phyloP scores from a whole-genome alignment of 2,888 invertebrate species.

The Agriopis leucophaearia region DNA sequence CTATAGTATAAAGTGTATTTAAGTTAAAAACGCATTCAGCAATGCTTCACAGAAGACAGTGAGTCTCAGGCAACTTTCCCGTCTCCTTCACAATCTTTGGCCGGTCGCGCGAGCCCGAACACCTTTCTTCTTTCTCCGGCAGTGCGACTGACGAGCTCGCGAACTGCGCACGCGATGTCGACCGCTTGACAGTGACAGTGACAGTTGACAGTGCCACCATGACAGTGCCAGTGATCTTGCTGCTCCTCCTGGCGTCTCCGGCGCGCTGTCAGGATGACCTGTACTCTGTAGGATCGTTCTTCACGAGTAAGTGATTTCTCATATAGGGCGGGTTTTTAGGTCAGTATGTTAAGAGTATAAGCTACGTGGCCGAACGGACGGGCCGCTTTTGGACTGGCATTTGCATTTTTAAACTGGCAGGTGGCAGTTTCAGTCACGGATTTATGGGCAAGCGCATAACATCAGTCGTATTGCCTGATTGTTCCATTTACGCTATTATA shows the following conservation, averaged over 20 bases:
- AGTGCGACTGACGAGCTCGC: constrained; percentile 63
- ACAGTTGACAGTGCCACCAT: constrained; percentile 71
- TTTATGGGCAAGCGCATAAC: constrained; percentile 5
- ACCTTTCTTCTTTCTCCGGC: constrained; percentile 73
- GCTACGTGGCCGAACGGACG: constrained; percentile 28
- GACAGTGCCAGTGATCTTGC: constrained; percentile 63
- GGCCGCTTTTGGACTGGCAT: constrained; percentile 6
- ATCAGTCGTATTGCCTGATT: constrained; percentile 2
- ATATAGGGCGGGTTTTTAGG: constrained; percentile 31
- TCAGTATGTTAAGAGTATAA: constrained; percentile 37
- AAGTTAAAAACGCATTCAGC: not conserved
- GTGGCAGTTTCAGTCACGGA: constrained; percentile 18
- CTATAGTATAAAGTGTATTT: not conserved
- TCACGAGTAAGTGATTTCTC: constrained; percentile 89
- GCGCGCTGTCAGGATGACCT: constrained; percentile 89
- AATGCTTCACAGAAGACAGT: constrained; percentile 14
- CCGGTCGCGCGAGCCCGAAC: constrained; percentile 48
- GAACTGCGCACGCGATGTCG: constrained; percentile 69
- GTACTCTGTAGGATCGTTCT: constrained; percentile 91
- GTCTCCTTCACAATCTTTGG: constrained; percentile 42
- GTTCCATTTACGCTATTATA: constrained; percentile 1
- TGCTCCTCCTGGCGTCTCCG: constrained; percentile 58
- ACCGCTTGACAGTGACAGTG: constrained; percentile 50
- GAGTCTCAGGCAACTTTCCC: constrained; percentile 22
- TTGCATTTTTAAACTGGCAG: constrained; percentile 12